phyloP scores from a whole-genome alignment of 1,140 invertebrate genomes.

The Mactra quadrangularis region DNA sequence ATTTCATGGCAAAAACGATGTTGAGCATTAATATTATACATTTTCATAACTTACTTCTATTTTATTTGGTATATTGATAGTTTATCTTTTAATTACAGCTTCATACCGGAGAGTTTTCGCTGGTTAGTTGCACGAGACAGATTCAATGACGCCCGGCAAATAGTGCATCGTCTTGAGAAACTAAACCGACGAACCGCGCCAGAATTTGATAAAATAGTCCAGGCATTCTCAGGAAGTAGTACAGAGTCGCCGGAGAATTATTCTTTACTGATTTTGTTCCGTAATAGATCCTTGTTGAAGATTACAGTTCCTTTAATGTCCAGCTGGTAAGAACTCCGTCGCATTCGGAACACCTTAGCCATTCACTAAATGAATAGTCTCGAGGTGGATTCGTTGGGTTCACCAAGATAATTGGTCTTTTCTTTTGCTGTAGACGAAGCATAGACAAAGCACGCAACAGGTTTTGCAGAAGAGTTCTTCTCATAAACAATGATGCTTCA shows the following conservation, averaged over 20 bases:
- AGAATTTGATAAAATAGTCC: neutral
- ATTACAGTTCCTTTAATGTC: neutral
- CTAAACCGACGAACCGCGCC: neutral
- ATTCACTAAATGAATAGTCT: too few relatives aligned
- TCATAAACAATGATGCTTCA: too few relatives aligned
- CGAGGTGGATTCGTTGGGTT: too few relatives aligned
- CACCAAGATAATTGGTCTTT: too few relatives aligned
- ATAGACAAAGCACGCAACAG: too few relatives aligned
- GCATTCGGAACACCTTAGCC: too few relatives aligned
- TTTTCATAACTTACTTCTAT: too few relatives aligned
- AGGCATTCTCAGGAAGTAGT: neutral
- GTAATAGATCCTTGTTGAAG: neutral
- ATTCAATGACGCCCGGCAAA: neutral
- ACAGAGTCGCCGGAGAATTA: neutral
- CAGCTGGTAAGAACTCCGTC: neutral
- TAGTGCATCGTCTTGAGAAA: neutral
- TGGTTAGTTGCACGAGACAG: constrained; percentile 21
- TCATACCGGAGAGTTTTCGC: constrained; percentile 37
- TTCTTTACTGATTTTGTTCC: neutral
- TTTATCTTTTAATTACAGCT: constrained; percentile 30
- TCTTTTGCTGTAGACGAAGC: too few relatives aligned
- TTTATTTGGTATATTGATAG: too few relatives aligned
- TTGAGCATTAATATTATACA: too few relatives aligned
- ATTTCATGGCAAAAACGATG: too few relatives aligned
- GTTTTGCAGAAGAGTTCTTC: too few relatives aligned